These are phyloP conservation scores for Rhogogaster chlorosoma DNA, from an alignment of 2,888 invertebrate species.

Conservation along the genomic window DNA sequence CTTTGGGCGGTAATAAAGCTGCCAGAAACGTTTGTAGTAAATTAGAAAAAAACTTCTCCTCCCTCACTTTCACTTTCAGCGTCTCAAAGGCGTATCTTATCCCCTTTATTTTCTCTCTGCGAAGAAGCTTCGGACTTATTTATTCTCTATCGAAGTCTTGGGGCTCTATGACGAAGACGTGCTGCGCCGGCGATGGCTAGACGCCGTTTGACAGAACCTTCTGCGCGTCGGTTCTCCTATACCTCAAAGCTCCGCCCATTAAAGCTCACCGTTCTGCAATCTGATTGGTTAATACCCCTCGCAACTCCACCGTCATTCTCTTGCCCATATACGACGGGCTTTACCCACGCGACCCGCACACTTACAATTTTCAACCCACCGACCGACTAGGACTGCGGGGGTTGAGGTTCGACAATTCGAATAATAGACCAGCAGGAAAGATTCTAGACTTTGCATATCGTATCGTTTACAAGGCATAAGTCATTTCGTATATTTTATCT, in stretches of 20 bases:
- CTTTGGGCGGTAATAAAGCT: not conserved
- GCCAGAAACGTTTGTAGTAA: not conserved
- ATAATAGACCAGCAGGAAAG: slow-evolving; percentile 31
- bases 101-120: not conserved
- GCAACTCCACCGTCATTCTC: not conserved
- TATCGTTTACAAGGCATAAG: no score
- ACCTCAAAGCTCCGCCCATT: slow-evolving; percentile 70
- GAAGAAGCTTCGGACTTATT: not conserved
- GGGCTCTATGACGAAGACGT: slow-evolving; percentile 15
- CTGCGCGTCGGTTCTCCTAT: slow-evolving; percentile 63
- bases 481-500: not conserved
- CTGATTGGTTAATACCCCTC: slow-evolving; percentile 60
- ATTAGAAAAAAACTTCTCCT: not conserved
- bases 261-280: slow-evolving; percentile 55
- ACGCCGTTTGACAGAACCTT: slow-evolving; percentile 71
- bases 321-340: slow-evolving; percentile 55
- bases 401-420: not conserved
- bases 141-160: not conserved
- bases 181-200: slow-evolving; percentile 71
- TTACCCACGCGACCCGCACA: slow-evolving; percentile 42
- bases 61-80: slow-evolving; percentile 27
- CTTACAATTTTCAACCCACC: slow-evolving; percentile 1
- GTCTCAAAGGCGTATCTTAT: not conserved
- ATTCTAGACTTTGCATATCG: not conserved
- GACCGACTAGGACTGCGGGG: not conserved